Base-by-base conservation (phyloP, 2,113 vertebrate species). In the Nothoprocta pentlandii region DNA sequence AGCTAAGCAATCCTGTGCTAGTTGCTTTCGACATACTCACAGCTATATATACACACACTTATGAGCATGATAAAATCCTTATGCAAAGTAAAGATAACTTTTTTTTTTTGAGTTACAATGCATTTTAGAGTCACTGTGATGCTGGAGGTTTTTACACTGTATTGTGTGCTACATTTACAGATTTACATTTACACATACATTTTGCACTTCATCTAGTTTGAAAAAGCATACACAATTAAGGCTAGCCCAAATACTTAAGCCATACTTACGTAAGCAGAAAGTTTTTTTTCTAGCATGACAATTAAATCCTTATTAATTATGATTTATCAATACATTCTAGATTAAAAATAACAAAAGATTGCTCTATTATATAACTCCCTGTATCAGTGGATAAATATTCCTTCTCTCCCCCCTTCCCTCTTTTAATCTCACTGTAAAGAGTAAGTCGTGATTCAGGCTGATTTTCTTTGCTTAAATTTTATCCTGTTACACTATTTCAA, bases 1-100 rank as follows among this genome's bases (percentile, higher is more conserved):
- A 97, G 97, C 97, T 70, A 95, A 97, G 97, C 93, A 5, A 97
- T 97, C 97, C 97, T 97, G 95, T 93, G 93, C 96, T 97, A 94
- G 96, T 94, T 98, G 97, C 96, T 97, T 97, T 97, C 63, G 92
- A 97, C 96, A 97, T 80, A 97, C 97, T 98, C 97, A 95, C 94
- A 85, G 91, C 97, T 98, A 98, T 97, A 97, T 97, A 98, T 97
- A 98, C 36, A 39, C 36, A 39, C 36, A 39, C 80, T 97, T 96
- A 95, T 95, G 89, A 97, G 89, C 97, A 96, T 4, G 78, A 97
- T 96, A 96, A 97, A 96, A 96, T 39, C 80, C 83, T 92, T 95
- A 94, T 97, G 94, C 93, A 95, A 97, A 97, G 95, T 64, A 94
- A 95, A 97, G 96, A 84, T 83, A 77, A 90, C 94, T 79, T 96